Base-by-base conservation (phyloP, 2,113 vertebrate genomes). In the Mormoops blainvillei region DNA sequence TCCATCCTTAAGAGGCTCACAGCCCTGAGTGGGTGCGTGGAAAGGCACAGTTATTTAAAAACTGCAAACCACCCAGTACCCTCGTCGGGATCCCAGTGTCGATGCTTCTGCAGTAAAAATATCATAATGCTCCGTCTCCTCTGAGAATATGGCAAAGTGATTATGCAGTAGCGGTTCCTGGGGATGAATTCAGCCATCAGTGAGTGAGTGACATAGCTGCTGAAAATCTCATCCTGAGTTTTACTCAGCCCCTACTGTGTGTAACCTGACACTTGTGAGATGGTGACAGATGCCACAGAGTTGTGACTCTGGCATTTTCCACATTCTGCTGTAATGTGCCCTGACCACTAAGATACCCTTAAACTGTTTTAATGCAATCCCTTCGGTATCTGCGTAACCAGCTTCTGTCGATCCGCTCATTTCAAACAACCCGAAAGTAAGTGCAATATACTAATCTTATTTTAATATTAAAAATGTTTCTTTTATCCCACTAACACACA, bases 1-100 rank as follows among this genome's bases (percentile, higher is more conserved):
- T 71, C 26, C 1, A 31, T 26, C 54, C 20, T 22, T 22, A 1
- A 15, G 11, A 56, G 28, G 26, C 68, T 63, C 26, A 6, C 14
- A 77, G 48, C 43, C 54, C 70, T 58, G 56, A 24, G 58, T 1
- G 5, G 5, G 63, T 1, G 22, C 73, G 36, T 67, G 16, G 67
- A 76, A 76, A 33, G 74, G 43, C 76, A 5, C 0, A 5, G 61
- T 50, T 54, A 56, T 38, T n/a, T 58, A 54, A 61, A 76, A 70
- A 52, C 22, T 11, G 5, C 1, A 0, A 15, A 22, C 80, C 3
- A 14, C 14, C 52, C 22, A 1, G 4, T 13, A 18, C 68, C 15
- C 0, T 52, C 68, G 81, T 43, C 65, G n/a, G 10, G 2, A n/a
- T 76, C 31, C 54, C 68, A 52, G 28, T 7, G n/a, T 67, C 20